Evolutionary conservation across 2,113 vertebrate genomes (phyloP).

Genomic region (Melozone crissalis): DNA sequence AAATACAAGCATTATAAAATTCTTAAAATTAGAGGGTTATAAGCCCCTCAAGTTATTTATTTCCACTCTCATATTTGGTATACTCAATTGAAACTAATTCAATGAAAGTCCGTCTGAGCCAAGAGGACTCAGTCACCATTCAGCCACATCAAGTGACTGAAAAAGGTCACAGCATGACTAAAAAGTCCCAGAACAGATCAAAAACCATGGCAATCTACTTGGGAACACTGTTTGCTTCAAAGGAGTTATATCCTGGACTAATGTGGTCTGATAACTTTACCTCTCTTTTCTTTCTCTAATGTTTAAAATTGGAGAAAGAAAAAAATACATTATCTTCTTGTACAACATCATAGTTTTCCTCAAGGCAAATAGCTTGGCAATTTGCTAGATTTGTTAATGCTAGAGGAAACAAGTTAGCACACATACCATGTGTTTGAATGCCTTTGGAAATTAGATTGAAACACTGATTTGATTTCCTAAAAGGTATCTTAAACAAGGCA

Average conservation of each 20-base stretch:
- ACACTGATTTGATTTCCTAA: constrained; percentile 72
- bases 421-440: constrained; percentile 72
- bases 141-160: neutral
- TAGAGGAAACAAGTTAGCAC: constrained; percentile 74
- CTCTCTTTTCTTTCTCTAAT: constrained; percentile 52
- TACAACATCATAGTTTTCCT: constrained; percentile 65
- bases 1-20: neutral
- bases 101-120: neutral
- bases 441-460: constrained; percentile 74
- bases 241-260: neutral
- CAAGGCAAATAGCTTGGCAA: constrained; percentile 65
- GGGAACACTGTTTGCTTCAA: neutral
- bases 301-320: constrained; percentile 55
- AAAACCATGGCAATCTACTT: neutral
- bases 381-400: constrained; percentile 72
- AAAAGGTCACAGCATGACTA: neutral
- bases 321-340: constrained; percentile 62
- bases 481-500: constrained; percentile 66
- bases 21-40: neutral
- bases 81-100: neutral
- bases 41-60: neutral
- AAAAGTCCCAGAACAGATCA: constrained; percentile 5
- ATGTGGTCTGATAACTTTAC: neutral
- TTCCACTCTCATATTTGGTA: neutral
- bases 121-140: neutral